Evolutionary conservation across 2,113 vertebrate genomes (phyloP), one percentile per base, ranked within the genome.

Genomic region (Urocolius indicus): DNA sequence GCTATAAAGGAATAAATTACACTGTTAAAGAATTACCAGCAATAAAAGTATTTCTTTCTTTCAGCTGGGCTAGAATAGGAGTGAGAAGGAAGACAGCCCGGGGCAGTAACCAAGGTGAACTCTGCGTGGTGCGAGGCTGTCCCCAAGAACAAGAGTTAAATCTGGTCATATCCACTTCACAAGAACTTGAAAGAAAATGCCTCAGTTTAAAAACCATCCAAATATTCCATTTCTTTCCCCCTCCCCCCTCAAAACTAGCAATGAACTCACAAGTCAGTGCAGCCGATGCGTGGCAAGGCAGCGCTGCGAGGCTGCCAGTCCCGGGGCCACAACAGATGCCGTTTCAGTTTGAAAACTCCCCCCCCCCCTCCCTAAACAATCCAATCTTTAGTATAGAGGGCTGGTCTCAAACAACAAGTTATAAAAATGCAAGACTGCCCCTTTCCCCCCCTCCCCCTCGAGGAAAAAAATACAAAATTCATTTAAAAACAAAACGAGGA

Each of bases 1-100:
- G 98, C 98, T 98, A 98, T 98, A 98, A 98, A 98, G 98, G 98
- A 99, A 98, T 98, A 98, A 98, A 98, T 99, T 98, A 99, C 98
- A 98, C 97, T 98, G 97, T 97, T 98, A 97, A 95, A 98, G 98
- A 98, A 98, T 97, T 97, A 97, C 96, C 96, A 97, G 98, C 97
- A 97, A 73, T 97, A 98, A 98, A 98, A 98, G 94, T 97, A 97
- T 90, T 97, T 98, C 95, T 94, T 95, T 95, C 95, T 98, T 98
- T 98, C 87, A 97, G 97, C 98, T 98, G 98, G 97, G 97, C 97
- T 97, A 97, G 97, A 97, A 95, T 97, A 84, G 95, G 94, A 98
- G 89, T 86, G 82, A 91, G 88, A 93, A 97, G 93, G 94, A 95
- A 96, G 97, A 97, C 89, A 97, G 92, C 65, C 94, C 41, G 94